Conservation (phyloP, 1,140 invertebrate species). For the Chymomyza costata region DNA sequence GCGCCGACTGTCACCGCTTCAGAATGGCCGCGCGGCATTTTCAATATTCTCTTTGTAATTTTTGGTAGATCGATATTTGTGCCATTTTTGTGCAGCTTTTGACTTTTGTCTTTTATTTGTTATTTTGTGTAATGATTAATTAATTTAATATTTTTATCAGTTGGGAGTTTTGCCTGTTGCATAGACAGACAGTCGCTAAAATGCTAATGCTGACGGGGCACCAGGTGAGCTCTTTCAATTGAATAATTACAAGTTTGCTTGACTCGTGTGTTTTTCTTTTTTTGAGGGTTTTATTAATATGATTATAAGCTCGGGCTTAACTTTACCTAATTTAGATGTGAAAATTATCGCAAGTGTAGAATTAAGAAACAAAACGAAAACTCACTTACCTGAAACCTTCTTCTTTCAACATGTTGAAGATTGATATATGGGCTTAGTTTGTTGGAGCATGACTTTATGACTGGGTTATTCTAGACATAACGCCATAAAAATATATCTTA, state of each 20-base stretch:
- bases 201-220: conserved; percentile 20
- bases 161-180: conserved; percentile 35
- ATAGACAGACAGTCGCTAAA: conserved; percentile 30
- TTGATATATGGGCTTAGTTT: no score
- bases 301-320: no score
- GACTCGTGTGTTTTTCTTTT: no score
- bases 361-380: no score
- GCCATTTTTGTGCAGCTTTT: conserved; percentile 61
- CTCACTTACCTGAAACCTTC: no score
- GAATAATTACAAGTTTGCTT: conserved; percentile 44
- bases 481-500: no score
- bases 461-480: no score
- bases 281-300: no score
- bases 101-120: conserved; percentile 28
- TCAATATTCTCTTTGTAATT: conserved; percentile 43
- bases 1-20: conserved; percentile 57
- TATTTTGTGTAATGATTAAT: conserved; percentile 58
- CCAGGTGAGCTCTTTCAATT: conserved; percentile 27
- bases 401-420: no score
- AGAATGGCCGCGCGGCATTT: conserved; percentile 37
- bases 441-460: no score
- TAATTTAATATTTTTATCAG: conserved; percentile 46
- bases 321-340: no score
- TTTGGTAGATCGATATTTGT: conserved; percentile 63
- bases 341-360: no score